phyloP scores from a whole-genome alignment of 2,888 invertebrate genomes.

The Frankliniella intonsa region DNA sequence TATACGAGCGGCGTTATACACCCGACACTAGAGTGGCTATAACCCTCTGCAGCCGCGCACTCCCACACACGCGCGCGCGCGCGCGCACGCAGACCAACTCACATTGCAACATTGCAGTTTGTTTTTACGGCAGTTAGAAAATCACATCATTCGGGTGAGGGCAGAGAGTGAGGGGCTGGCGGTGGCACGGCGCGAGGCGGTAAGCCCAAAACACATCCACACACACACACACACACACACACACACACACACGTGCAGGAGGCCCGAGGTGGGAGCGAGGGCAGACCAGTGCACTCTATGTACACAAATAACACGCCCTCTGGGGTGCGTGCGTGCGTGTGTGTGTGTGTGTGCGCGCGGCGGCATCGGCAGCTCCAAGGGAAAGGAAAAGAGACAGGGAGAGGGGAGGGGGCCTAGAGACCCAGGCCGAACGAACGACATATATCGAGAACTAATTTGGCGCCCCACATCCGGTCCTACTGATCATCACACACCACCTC shows the following conservation, averaged over 20 bases:
- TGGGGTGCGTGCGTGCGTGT: not conserved
- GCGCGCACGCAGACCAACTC: too few species aligned
- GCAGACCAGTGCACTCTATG: not conserved
- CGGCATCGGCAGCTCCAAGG: not conserved
- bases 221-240: not conserved
- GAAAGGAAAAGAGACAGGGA: not conserved
- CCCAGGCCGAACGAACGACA: not conserved
- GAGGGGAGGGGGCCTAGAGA: not conserved
- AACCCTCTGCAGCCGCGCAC: not conserved
- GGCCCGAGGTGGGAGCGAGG: not conserved
- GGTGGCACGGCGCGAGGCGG: too few species aligned
- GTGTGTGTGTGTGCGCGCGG: not conserved
- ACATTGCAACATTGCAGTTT: too few species aligned
- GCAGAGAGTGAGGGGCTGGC: too few species aligned
- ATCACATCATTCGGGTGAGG: too few species aligned
- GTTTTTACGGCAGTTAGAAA: too few species aligned
- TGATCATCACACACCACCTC: not conserved
- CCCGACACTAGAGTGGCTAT: too few species aligned
- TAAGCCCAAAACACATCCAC: too few species aligned
- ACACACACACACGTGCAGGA: not conserved
- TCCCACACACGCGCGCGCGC: too few species aligned
- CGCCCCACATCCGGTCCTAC: not conserved
- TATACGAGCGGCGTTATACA: too few species aligned
- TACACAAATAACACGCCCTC: not conserved
- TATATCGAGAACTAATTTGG: slow-evolving; percentile 27